Percentiles rank a stretch among this genome's conserved stretches.
phyloP scores from a whole-genome alignment of 2,888 invertebrate species.

The Eupithecia subumbrata region DNA sequence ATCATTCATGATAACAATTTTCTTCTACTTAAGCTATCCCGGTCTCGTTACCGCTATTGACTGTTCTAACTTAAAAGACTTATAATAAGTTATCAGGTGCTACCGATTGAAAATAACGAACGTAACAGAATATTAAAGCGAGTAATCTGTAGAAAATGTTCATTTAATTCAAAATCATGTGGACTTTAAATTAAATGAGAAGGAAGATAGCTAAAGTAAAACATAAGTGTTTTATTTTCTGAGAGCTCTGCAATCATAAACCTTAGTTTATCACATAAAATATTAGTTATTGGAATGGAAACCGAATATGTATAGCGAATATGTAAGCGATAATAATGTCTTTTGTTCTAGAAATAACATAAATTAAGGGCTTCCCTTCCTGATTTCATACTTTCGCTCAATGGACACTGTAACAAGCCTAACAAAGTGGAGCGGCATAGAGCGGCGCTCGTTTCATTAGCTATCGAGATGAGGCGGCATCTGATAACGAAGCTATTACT shows the following conservation, averaged over 20 bases:
- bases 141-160: background rate
- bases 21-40: background rate
- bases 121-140: slow-evolving; percentile 5
- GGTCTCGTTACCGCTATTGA: slow-evolving; percentile 41
- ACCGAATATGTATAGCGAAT: background rate
- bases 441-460: slow-evolving; percentile 62
- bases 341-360: slow-evolving; percentile 1
- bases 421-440: slow-evolving; percentile 49
- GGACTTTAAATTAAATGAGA: background rate
- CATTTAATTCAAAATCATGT: background rate
- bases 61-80: slow-evolving; percentile 18
- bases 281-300: background rate
- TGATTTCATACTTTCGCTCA: slow-evolving; percentile 44
- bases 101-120: slow-evolving; percentile 28
- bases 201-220: background rate
- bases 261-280: background rate
- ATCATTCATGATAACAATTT: slow-evolving; percentile 32
- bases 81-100: slow-evolving; percentile 21
- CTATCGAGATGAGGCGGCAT: slow-evolving; percentile 64
- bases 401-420: slow-evolving; percentile 46
- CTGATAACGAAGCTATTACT: slow-evolving; percentile 75
- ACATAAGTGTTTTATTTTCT: background rate
- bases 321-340: background rate
- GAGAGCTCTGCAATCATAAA: slow-evolving; percentile 1
- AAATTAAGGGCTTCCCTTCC: slow-evolving; percentile 29